phyloP scores from a whole-genome alignment of 2,888 invertebrate genomes.

The Spilarctia lutea region DNA sequence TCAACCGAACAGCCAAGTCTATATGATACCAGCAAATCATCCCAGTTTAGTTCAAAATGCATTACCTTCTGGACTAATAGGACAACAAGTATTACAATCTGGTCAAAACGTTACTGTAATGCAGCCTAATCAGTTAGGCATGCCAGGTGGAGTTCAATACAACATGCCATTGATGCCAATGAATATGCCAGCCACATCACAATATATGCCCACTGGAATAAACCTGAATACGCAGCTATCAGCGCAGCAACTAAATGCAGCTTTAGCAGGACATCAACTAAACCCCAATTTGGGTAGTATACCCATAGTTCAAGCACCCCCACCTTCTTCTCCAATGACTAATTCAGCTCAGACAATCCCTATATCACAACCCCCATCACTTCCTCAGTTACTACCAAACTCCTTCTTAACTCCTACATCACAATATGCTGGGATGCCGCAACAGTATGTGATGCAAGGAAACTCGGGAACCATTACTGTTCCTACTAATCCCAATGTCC shows the following conservation, averaged over 20 bases:
- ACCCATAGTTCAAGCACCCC: slow-evolving; percentile 77
- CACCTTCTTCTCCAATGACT: slow-evolving; percentile 69
- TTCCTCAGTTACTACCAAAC: slow-evolving; percentile 75
- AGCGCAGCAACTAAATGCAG: slow-evolving; percentile 80
- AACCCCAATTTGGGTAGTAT: slow-evolving; percentile 75
- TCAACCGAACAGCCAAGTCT: slow-evolving; percentile 80
- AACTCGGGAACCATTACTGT: slow-evolving; percentile 69
- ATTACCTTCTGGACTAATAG: slow-evolving; percentile 69
- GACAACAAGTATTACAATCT: slow-evolving; percentile 75
- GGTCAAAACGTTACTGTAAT: slow-evolving; percentile 82
- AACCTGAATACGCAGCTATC: slow-evolving; percentile 79
- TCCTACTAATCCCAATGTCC: slow-evolving; percentile 68
- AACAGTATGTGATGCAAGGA: slow-evolving; percentile 78
- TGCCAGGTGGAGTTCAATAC: slow-evolving; percentile 78
- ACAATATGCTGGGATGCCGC: slow-evolving; percentile 73
- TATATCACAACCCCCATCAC: slow-evolving; percentile 66
- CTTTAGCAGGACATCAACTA: slow-evolving; percentile 75
- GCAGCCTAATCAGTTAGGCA: slow-evolving; percentile 80
- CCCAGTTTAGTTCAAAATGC: slow-evolving; percentile 72
- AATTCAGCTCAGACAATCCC: slow-evolving; percentile 64
- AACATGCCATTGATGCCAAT: slow-evolving; percentile 80
- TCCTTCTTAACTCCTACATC: slow-evolving; percentile 75
- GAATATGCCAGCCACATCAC: slow-evolving; percentile 77
- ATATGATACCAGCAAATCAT: slow-evolving; percentile 82
- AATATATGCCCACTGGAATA: slow-evolving; percentile 77